These are phyloP conservation scores for Drosophila quinaria DNA, from an alignment of 2,888 invertebrate species.

Conservation along the genomic window DNA sequence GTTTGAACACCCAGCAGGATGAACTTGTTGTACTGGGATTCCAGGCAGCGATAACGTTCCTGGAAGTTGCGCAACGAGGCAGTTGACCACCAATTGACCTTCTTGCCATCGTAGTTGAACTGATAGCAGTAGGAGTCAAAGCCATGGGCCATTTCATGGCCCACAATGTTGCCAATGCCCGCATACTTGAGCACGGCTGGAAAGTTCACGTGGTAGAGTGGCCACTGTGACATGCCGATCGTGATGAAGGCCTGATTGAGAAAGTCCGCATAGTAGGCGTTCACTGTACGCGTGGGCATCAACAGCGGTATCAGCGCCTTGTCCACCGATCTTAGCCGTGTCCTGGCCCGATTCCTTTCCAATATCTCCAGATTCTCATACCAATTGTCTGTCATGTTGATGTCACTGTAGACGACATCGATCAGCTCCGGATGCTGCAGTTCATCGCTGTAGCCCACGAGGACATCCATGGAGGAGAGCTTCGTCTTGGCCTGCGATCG, in stretches of 20 bases:
- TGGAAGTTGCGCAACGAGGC: slow-evolving; percentile 79
- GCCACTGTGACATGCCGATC: slow-evolving; percentile 81
- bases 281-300: slow-evolving; percentile 80
- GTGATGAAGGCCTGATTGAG: slow-evolving; percentile 80
- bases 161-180: slow-evolving; percentile 81
- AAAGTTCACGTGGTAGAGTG: slow-evolving; percentile 76
- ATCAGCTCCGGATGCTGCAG: slow-evolving; percentile 69
- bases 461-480: slow-evolving; percentile 79
- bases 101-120: slow-evolving; percentile 81
- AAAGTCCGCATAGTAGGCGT: slow-evolving; percentile 83
- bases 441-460: slow-evolving; percentile 81
- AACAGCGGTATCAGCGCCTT: slow-evolving; percentile 76
- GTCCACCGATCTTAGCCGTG: slow-evolving; percentile 69
- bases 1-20: slow-evolving; percentile 76
- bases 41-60: slow-evolving; percentile 82
- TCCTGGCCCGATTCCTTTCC: slow-evolving; percentile 70
- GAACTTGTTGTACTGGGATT: slow-evolving; percentile 83
- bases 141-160: slow-evolving; percentile 83
- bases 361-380: slow-evolving; percentile 69
- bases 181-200: slow-evolving; percentile 80
- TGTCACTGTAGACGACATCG: slow-evolving; percentile 63
- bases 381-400: slow-evolving; percentile 72
- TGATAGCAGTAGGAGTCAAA: slow-evolving; percentile 82
- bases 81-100: slow-evolving; percentile 80
- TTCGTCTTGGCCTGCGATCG: slow-evolving; percentile 80